Evolutionary conservation across 2,888 invertebrate species (phyloP), one percentile per base, ranked within the genome.

Genomic region (Macrophya annulata): DNA sequence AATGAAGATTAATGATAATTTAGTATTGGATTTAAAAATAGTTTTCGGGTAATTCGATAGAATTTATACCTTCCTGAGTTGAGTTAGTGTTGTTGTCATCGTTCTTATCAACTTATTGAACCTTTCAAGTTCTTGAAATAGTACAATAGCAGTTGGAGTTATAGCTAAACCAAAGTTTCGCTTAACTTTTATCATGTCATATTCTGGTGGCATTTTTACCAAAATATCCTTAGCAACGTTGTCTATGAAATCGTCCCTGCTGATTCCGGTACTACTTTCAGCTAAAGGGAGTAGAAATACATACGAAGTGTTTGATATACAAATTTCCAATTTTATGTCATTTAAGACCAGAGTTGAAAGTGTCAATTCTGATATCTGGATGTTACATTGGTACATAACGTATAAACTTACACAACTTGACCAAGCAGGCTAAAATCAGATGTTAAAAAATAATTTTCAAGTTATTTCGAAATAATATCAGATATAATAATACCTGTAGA

Each of bases 61-160:
- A 72, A 31, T 6, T 48, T 87, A n/a, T 74, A 92, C 94, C 92
- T 97, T 97, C 90, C 96, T 95, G 15, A 99, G 94, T 81, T 97
- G 95, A 4, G 95, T 94, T 65, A 99, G 94, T 0, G 97, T 97
- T 85, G 93, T 94, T 21, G 94, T 94, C 95, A 99, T 98, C 83
- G 95, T 95, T 15, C 92, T 91, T 83, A 98, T 96, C 0, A 99
- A 95, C 31, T 95, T 94, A 93, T 99, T 99, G 93, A 98, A 98
- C 86, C 98, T 95, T 90, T 98, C 98, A 62, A 99, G 93, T 93
- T 99, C 98, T 94, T 99, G 98, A 83, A 98, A 94, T 81, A 99
- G 94, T 0, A 99, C 98, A 21, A 98, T 97, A 0, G 97, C 96
- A 0, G 97, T 97, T 1, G 98, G 98, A 5, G 97, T 96, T 89